Evolutionary conservation across 2,888 invertebrate genomes (phyloP).

Genomic region (Lasioglossum lativentre): DNA sequence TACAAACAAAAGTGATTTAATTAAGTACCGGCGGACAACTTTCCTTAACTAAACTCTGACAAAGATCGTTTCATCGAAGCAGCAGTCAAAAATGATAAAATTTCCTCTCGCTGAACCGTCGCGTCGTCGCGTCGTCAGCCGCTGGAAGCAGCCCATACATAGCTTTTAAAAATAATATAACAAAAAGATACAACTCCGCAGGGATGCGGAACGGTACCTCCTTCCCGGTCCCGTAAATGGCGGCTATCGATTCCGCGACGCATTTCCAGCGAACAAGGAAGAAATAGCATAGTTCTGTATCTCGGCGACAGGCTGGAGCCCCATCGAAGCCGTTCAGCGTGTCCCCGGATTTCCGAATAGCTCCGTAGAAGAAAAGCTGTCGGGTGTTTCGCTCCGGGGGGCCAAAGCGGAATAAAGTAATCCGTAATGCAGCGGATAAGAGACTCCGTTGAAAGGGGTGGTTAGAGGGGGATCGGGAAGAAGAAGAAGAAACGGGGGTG

Average conservation of each 20-base stretch:
- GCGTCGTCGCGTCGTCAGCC: too few relatives aligned
- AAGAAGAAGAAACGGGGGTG: not conserved
- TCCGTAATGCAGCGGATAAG: slow-evolving; percentile 28
- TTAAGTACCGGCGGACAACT: too few relatives aligned
- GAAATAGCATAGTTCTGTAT: not conserved
- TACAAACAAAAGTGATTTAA: too few relatives aligned
- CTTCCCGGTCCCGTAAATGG: not conserved
- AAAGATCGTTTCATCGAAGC: not conserved
- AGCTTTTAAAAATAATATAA: not conserved
- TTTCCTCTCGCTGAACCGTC: not conserved
- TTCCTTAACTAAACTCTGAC: not conserved
- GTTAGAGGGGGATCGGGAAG: not conserved
- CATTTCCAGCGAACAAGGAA: not conserved
- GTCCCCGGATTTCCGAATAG: slow-evolving; percentile 9
- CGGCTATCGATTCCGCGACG: not conserved
- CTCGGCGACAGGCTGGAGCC: not conserved
- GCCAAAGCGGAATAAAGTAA: slow-evolving; percentile 18
- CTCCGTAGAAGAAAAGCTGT: not conserved
- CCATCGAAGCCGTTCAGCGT: not conserved
- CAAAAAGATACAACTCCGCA: not conserved
- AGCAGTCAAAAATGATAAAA: not conserved
- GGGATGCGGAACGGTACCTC: not conserved
- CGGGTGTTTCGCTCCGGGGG: not conserved
- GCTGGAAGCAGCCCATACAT: not conserved
- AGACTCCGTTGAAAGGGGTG: not conserved